Base-by-base conservation (phyloP, 2,113 vertebrate genomes). In the Talpa occidentalis region DNA sequence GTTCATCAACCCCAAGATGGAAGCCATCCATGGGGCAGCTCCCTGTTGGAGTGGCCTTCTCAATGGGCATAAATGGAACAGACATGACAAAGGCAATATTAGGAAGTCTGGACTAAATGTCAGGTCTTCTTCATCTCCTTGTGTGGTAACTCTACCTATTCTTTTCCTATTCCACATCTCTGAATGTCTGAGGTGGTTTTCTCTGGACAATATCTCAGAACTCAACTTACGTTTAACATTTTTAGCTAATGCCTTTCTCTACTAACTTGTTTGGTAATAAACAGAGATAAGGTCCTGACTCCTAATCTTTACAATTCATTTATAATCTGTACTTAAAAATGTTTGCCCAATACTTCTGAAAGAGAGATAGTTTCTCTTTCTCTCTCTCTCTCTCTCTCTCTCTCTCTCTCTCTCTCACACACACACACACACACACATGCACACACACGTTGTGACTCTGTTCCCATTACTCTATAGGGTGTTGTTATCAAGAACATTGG, bases 11-110 rank as follows among this genome's bases (percentile, higher is more conserved):
- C 28, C 17, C 26, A 2, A 32, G 1, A 14, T 3, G 30, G 19
- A 78, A 62, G n/a, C n/a, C 16, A 0, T 2, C 0, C 5, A 3
- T 0, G 28, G 19, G 35, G 37, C 0, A 19, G 24, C 28, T 69
- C 22, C 16, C 14, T 26, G 32, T 52, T 49, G 28, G 17, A 67
- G 30, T 17, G 24, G 32, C 11, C 30, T 8, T n/a, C 69, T 56
- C n/a, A 28, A 56, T 70, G 11, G 4, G 4, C 21, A 32, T 37
- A 14, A 5, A 19, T 10, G 72, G 5, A 14, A 49, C 19, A 16
- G 14, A 14, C 42, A 32, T 17, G 16, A 16, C 2, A 7, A n/a
- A 42, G 26, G 24, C 35, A 44, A 28, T 14, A n/a, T 12, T 15
- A 21, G 54, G 19, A 76, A 84, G 10, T 22, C 52, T 40, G 17